Evolutionary conservation across 2,113 vertebrate genomes (phyloP).

Genomic region (Pungitius pungitius): DNA sequence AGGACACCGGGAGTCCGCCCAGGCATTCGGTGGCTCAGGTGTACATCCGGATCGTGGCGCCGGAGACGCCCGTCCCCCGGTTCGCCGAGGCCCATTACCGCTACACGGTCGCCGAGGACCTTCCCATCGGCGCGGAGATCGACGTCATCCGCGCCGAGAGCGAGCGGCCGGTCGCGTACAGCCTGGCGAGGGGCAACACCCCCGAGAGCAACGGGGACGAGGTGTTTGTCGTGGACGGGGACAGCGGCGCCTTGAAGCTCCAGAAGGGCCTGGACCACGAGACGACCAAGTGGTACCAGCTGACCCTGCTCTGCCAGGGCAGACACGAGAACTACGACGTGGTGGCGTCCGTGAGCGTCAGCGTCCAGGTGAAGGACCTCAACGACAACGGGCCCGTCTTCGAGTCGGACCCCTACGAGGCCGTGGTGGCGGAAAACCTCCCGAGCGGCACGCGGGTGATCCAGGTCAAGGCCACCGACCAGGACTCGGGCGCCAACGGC

Average conservation of each 20-base stretch:
- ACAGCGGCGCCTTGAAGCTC: slow-evolving; percentile 89
- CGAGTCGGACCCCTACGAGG: slow-evolving; percentile 91
- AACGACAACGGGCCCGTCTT: slow-evolving; percentile 94
- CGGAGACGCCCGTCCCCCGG: slow-evolving; percentile 86
- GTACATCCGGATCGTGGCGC: slow-evolving; percentile 88
- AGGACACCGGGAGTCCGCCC: slow-evolving; percentile 87
- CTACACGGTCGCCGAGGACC: slow-evolving; percentile 88
- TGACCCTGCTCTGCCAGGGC: slow-evolving; percentile 85
- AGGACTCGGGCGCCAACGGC: slow-evolving; percentile 91
- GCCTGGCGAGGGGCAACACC: slow-evolving; percentile 88
- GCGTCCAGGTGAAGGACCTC: slow-evolving; percentile 92
- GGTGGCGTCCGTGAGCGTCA: slow-evolving; percentile 85
- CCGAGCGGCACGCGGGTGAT: slow-evolving; percentile 88
- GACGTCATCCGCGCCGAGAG: slow-evolving; percentile 88
- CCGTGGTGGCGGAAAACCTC: slow-evolving; percentile 91
- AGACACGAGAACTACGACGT: slow-evolving; percentile 82
- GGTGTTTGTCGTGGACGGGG: slow-evolving; percentile 89
- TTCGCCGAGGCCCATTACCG: slow-evolving; percentile 93
- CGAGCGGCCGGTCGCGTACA: slow-evolving; percentile 83
- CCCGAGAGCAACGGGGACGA: slow-evolving; percentile 92
- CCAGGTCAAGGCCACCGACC: slow-evolving; percentile 90
- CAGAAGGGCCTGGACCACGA: slow-evolving; percentile 94
- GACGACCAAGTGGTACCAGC: slow-evolving; percentile 94
- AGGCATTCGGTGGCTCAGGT: slow-evolving; percentile 89
- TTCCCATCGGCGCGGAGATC: slow-evolving; percentile 90